Conservation (phyloP, 2,797 vertebrate species). For the Gymnoscopelus microlampas region DNA sequence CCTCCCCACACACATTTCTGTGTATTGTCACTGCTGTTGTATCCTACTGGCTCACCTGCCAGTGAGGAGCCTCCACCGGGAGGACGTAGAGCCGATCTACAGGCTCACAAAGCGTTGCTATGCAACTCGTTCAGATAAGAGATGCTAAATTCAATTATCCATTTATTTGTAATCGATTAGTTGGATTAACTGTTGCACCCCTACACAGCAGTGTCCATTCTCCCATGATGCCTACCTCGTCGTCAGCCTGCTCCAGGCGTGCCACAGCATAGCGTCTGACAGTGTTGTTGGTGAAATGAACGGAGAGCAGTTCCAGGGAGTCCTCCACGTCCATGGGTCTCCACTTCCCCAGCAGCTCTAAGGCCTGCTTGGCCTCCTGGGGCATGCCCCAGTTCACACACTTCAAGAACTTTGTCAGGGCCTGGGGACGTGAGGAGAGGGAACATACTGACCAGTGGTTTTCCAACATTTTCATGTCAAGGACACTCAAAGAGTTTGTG, state of each 20-base stretch:
- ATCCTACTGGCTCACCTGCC: too few relatives aligned
- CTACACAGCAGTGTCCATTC: too few relatives aligned
- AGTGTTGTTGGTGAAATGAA: slow-evolving; percentile 93
- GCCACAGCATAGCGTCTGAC: slow-evolving; percentile 96
- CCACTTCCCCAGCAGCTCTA: slow-evolving; percentile 97
- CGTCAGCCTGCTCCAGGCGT: slow-evolving; percentile 93
- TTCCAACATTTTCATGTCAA: too few relatives aligned
- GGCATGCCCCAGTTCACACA: slow-evolving; percentile 98
- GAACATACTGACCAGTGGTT: slow-evolving; percentile 4
- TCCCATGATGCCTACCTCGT: slow-evolving; percentile 84
- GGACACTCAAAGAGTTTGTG: too few relatives aligned
- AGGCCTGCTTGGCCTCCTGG: slow-evolving; percentile 97
- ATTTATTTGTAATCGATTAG: too few relatives aligned
- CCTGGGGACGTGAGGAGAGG: slow-evolving; percentile 73
- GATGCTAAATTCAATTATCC: too few relatives aligned
- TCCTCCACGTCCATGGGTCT: slow-evolving; percentile 99
- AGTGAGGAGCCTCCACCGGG: too few relatives aligned
- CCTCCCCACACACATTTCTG: too few relatives aligned
- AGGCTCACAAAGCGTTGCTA: too few relatives aligned
- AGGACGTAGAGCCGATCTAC: too few relatives aligned
- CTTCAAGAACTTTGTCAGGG: slow-evolving; percentile 97
- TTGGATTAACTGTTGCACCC: neutral
- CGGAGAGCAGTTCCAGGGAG: slow-evolving; percentile 93
- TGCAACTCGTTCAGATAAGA: too few relatives aligned
- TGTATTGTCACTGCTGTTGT: too few relatives aligned